Evolutionary conservation across 2,888 invertebrate genomes (phyloP).

Genomic region (Sturmia bella): DNA sequence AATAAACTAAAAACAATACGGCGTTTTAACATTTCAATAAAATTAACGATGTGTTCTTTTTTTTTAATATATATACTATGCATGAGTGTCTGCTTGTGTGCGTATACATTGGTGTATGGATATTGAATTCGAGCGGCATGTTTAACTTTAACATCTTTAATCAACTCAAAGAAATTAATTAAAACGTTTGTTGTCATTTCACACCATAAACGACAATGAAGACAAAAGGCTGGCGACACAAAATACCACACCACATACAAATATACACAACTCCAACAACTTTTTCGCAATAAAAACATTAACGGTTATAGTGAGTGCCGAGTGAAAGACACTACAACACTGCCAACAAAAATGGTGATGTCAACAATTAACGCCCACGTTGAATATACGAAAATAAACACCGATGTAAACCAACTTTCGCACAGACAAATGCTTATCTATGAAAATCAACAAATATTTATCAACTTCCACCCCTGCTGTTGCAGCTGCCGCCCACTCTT

Average conservation of each 20-base stretch:
- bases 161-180: constrained; percentile 72
- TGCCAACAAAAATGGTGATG: constrained; percentile 39
- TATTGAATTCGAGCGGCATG: constrained; percentile 52
- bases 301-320: constrained; percentile 14
- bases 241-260: constrained; percentile 40
- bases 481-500: constrained; percentile 7
- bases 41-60: neutral
- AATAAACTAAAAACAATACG: constrained; percentile 21
- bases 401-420: constrained; percentile 16
- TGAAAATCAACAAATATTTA: constrained; percentile 63
- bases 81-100: constrained; percentile 2
- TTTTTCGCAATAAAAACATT: constrained; percentile 48
- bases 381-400: constrained; percentile 37
- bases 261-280: constrained; percentile 36
- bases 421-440: constrained; percentile 46
- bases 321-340: neutral
- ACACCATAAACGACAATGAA: constrained; percentile 70
- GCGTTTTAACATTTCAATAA: constrained; percentile 46
- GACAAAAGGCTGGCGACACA: constrained; percentile 46
- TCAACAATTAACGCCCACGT: constrained; percentile 67
- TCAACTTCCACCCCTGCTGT: constrained; percentile 28
- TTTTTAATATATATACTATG: neutral
- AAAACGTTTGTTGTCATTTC: constrained; percentile 73
- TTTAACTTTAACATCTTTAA: constrained; percentile 71
- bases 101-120: constrained; percentile 29